Evolutionary conservation across 2,113 vertebrate genomes (phyloP).

Genomic region (Acinonyx jubatus): DNA sequence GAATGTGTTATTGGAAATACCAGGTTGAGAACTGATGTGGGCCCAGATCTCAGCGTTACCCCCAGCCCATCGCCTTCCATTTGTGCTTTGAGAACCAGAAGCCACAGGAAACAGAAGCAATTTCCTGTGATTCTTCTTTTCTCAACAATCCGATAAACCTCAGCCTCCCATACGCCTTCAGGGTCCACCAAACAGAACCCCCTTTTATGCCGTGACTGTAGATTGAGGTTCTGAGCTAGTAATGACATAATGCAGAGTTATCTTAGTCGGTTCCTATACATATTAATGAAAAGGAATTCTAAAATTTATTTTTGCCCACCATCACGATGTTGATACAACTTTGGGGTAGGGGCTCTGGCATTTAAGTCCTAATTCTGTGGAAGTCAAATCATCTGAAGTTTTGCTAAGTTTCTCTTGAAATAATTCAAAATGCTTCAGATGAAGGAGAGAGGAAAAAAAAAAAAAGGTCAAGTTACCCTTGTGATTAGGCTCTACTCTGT

Average conservation of each 20-base stretch:
- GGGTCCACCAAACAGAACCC: background rate
- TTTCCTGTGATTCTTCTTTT: background rate
- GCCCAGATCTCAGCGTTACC: background rate
- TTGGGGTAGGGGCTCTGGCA: background rate
- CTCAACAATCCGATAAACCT: background rate
- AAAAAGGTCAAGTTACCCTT: background rate
- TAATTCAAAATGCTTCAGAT: constrained; percentile 51
- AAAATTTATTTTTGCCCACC: background rate
- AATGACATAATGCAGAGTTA: background rate
- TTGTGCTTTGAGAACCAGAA: constrained; percentile 16
- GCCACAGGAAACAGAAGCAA: constrained; percentile 26
- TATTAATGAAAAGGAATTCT: constrained; percentile 24
- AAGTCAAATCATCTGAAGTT: constrained; percentile 13
- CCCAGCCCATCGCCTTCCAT: background rate
- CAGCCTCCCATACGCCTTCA: background rate
- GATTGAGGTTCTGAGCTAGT: background rate
- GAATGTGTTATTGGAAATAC: background rate
- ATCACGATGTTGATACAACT: background rate
- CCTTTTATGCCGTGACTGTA: background rate
- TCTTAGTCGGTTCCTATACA: background rate
- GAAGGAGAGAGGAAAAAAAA: background rate
- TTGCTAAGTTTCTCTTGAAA: constrained; percentile 51
- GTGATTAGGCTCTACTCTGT: constrained; percentile 6
- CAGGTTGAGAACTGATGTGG: background rate
- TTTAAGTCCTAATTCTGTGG: background rate